These are phyloP conservation scores for Micromesistius poutassou DNA, from an alignment of 2,797 vertebrate species.

Conservation along the genomic window DNA sequence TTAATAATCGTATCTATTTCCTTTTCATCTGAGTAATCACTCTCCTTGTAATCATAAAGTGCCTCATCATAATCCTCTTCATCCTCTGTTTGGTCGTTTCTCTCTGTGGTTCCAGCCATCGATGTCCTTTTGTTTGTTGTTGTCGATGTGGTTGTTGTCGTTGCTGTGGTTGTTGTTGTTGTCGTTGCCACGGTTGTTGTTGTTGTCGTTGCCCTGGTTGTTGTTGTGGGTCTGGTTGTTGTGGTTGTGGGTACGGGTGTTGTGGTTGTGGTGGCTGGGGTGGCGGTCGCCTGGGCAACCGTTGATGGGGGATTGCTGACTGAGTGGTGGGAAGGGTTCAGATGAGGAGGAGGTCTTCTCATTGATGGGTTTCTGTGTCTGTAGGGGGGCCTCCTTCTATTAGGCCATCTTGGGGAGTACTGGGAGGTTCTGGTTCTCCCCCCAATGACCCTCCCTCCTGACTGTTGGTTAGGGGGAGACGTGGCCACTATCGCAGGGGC, in stretches of 20 bases:
- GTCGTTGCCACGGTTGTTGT: not conserved
- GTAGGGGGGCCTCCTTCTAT: constrained; percentile 61
- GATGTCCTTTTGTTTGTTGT: constrained; percentile 30
- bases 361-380: constrained; percentile 62
- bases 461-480: constrained; percentile 27
- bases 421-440: constrained; percentile 42
- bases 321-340: constrained; percentile 33
- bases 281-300: constrained; percentile 32
- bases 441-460: constrained; percentile 30
- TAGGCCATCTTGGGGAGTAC: constrained; percentile 43
- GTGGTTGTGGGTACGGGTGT: constrained; percentile 9
- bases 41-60: constrained; percentile 44
- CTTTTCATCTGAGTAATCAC: constrained; percentile 29
- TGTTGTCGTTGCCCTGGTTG: constrained; percentile 26
- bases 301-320: constrained; percentile 49
- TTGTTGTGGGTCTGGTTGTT: constrained; percentile 32
- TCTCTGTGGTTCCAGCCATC: constrained; percentile 31
- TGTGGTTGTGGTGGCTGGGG: constrained; percentile 28
- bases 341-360: constrained; percentile 51
- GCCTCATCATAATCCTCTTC: constrained; percentile 30
- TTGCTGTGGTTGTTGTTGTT: constrained; percentile 15
- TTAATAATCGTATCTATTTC: constrained; percentile 28
- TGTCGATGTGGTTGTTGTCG: constrained; percentile 12
- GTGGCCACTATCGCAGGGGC: constrained; percentile 17
- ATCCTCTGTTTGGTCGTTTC: constrained; percentile 33